These are phyloP conservation scores for Prorops nasuta DNA, from an alignment of 1,140 invertebrate genomes.

Conservation along the genomic window DNA sequence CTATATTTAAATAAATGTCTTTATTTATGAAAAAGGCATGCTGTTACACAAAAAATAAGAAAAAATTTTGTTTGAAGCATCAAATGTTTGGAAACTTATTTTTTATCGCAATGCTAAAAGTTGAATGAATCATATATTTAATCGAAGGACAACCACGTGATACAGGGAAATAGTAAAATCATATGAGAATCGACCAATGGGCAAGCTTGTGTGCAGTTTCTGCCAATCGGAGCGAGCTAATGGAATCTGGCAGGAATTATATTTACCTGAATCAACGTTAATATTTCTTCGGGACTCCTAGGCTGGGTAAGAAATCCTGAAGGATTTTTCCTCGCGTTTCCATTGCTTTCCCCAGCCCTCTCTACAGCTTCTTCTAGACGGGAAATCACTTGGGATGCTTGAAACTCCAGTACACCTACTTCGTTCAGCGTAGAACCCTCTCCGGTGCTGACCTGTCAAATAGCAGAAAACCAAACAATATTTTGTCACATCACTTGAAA, in stretches of 20 bases:
- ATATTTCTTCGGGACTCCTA: constrained; percentile 48
- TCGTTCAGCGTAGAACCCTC: constrained; percentile 27
- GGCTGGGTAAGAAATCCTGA: constrained; percentile 48
- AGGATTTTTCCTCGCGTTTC: constrained; percentile 52
- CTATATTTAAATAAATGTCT: no score
- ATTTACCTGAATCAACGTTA: constrained; percentile 51
- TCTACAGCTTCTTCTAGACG: constrained; percentile 64
- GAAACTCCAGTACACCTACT: constrained; percentile 63
- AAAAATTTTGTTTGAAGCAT: no score
- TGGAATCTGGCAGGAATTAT: constrained; percentile 17
- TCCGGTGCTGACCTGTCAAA: constrained; percentile 53
- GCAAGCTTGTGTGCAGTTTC: no score
- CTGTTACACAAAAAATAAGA: no score
- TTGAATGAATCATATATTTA: no score
- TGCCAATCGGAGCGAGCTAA: constrained; percentile 15
- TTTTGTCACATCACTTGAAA: not conserved
- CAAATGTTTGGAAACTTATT: no score
- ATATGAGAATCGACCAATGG: no score
- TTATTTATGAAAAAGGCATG: no score
- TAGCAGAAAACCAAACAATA: constrained; percentile 21
- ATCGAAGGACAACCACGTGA: no score
- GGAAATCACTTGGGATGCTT: constrained; percentile 66
- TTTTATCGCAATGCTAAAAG: no score
- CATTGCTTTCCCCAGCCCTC: constrained; percentile 53
- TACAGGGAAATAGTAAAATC: no score